Evolutionary conservation across 2,888 invertebrate species (phyloP), one percentile per base, ranked within the genome.

Genomic region (Lycocerus yunnanus): DNA sequence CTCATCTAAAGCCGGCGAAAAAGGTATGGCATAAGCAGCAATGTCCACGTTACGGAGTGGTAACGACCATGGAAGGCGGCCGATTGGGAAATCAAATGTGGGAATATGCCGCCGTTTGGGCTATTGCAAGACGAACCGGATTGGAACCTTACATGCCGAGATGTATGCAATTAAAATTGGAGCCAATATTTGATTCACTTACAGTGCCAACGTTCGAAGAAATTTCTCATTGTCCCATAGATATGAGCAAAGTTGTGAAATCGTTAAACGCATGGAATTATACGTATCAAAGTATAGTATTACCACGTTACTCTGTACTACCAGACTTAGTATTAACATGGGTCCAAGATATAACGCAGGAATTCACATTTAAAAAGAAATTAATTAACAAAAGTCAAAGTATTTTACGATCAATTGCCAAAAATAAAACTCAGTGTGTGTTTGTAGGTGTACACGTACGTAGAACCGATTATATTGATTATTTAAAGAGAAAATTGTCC

Each of bases 371-470:
- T 82, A 88, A 88, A 78, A 85, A 85, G 75, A 87, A 86, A 78
- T 83, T 90, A 74, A 81, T 87, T 69, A 84, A 86, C 15, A 86
- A 88, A 76, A 89, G 89, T 66, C 87, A 88, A 76, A 86, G 84
- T 75, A 85, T 88, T 69, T 81, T 90, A 20, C 84, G 83, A 72
- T 83, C 85, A 60, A 84, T 85, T 60, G 77, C 79, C 63, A 83
- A 81, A 77, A 81, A 82, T 70, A 27, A 68, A n/a, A 74, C 77
- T 15, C 78, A 79, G 27, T 68, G 85, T 60, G 86, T 86, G 13
- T 90, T 87, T 78, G 88, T 90, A 14, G 90, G 90, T 66, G 86
- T 91, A 59, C 91, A 91, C 78, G 88, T 90, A 8, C 84, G 90
- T 66, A 85, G 90, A 71, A 90, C 90, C 1, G 91, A 91, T 82